phyloP scores from a whole-genome alignment of 1,140 invertebrate genomes.

The Listronotus bonariensis region DNA sequence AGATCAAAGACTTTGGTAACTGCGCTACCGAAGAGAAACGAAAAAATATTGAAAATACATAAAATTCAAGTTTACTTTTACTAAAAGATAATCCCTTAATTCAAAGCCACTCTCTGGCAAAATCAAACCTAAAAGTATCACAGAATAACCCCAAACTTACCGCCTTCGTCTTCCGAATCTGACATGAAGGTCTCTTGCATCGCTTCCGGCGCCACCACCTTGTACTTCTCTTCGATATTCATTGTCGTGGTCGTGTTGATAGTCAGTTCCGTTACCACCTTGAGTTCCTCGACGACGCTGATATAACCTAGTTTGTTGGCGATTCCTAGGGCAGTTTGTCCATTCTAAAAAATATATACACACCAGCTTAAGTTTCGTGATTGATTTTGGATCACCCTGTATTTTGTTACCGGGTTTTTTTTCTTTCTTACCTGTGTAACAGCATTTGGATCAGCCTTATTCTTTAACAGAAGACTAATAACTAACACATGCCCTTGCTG shows the following conservation, averaged over 20 bases:
- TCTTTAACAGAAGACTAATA: constrained; percentile 91
- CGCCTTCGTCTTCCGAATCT: constrained; percentile 98
- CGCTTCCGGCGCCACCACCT: constrained; percentile 94
- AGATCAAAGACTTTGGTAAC: no score
- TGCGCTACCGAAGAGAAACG: no score
- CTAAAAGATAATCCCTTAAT: neutral
- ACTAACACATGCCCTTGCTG: constrained; percentile 97
- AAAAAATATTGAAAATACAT: no score
- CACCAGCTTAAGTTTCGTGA: no score
- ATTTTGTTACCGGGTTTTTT: no score
- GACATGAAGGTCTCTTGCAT: constrained; percentile 99
- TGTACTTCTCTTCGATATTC: constrained; percentile 90
- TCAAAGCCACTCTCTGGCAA: neutral
- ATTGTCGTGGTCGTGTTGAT: constrained; percentile 74
- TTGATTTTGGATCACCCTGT: no score
- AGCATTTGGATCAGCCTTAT: constrained; percentile 93
- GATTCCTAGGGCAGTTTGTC: constrained; percentile 95
- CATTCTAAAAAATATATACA: constrained; percentile 68
- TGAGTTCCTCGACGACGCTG: constrained; percentile 95
- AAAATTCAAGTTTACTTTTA: no score
- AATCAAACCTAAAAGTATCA: constrained; percentile 8
- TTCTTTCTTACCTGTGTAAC: constrained; percentile 75
- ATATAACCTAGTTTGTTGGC: constrained; percentile 97
- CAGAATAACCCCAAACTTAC: constrained; percentile 60
- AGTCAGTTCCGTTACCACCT: constrained; percentile 93